These are phyloP conservation scores for Laothoe populi DNA, from an alignment of 2,888 invertebrate species.

Conservation along the genomic window DNA sequence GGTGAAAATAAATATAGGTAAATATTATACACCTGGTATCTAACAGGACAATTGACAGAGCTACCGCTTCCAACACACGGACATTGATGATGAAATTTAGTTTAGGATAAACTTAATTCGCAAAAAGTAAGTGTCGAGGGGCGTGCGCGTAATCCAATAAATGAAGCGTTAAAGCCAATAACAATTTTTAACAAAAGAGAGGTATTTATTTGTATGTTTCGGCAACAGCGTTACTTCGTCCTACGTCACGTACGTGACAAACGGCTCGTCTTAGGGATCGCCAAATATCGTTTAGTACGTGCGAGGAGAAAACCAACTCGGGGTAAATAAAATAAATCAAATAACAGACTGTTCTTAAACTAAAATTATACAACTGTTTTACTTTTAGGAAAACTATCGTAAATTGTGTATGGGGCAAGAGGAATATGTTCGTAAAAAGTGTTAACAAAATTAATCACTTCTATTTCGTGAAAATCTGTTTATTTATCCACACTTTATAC, in stretches of 20 bases:
- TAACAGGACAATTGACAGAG: neutral
- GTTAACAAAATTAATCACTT: too few species aligned
- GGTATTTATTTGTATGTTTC: conserved; percentile 79
- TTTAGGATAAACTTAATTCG: neutral
- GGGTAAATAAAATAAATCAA: conserved; percentile 84
- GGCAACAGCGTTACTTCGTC: conserved; percentile 77
- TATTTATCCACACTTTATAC: too few species aligned
- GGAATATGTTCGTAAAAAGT: neutral
- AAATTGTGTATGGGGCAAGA: conserved; percentile 11
- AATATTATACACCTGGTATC: too few species aligned
- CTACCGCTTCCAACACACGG: neutral
- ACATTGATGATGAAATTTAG: neutral
- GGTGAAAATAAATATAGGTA: too few species aligned
- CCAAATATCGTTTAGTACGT: conserved; percentile 85
- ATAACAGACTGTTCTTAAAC: conserved; percentile 77
- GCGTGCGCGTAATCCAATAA: conserved; percentile 13
- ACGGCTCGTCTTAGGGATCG: conserved; percentile 83
- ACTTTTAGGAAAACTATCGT: conserved; percentile 41
- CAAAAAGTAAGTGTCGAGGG: conserved; percentile 7
- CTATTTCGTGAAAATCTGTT: too few species aligned
- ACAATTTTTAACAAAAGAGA: conserved; percentile 65
- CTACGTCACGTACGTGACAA: conserved; percentile 83
- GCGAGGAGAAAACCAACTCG: conserved; percentile 79
- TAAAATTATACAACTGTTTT: conserved; percentile 60
- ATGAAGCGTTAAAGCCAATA: conserved; percentile 46